A percentile compares a stretch with the other conserved stretches of the same genome.
Evolutionary conservation across 1,140 invertebrate species (phyloP).

Genomic region (Probaryconus sp.): DNA sequence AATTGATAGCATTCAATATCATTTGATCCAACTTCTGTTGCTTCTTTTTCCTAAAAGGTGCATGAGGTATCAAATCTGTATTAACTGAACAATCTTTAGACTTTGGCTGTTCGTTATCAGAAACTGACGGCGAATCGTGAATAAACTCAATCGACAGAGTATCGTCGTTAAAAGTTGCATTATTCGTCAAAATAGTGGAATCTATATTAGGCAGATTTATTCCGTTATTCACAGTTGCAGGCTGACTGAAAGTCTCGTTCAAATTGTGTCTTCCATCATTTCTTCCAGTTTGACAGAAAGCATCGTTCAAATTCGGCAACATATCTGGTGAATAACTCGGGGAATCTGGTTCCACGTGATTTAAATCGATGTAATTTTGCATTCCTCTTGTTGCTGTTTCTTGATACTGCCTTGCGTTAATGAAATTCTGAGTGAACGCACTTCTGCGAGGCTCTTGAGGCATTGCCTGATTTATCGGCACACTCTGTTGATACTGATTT

Average conservation of each 20-base stretch:
- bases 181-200: conserved; percentile 72
- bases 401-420: conserved; percentile 49
- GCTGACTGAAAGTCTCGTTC: conserved; percentile 69
- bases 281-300: conserved; percentile 67
- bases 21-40: conserved; percentile 74
- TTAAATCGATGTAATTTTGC: conserved; percentile 52
- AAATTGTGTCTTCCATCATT: conserved; percentile 65
- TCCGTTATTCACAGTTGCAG: conserved; percentile 38
- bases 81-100: conserved; percentile 70
- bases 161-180: conserved; percentile 76
- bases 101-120: conserved; percentile 67
- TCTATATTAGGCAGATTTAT: conserved; percentile 61
- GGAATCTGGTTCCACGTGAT: conserved; percentile 54
- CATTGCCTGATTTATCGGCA: conserved; percentile 65
- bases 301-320: conserved; percentile 73
- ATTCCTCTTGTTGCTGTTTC: conserved; percentile 12
- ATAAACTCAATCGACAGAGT: conserved; percentile 73
- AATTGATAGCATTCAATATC: conserved; percentile 74
- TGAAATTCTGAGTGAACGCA: conserved; percentile 62
- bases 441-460: conserved; percentile 71
- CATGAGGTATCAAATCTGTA: conserved; percentile 69
- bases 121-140: conserved; percentile 69
- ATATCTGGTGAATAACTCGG: conserved; percentile 69
- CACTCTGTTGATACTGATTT: conserved; percentile 67
- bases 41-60: conserved; percentile 74